Base-by-base conservation (phyloP, 2,888 invertebrate genomes). In the Muschampia plurimacula region DNA sequence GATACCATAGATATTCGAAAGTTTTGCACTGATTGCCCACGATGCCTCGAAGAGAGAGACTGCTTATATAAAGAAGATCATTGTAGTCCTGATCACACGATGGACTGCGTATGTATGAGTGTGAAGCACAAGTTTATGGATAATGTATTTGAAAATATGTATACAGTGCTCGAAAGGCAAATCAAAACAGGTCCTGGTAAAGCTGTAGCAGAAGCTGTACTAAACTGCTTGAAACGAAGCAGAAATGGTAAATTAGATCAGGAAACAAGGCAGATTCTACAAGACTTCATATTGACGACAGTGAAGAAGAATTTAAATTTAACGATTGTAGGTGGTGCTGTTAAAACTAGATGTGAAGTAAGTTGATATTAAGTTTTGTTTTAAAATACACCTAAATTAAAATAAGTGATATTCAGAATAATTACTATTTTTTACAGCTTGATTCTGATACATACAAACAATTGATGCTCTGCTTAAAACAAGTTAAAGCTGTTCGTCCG, bases 131-230 rank as follows among this genome's bases (percentile, higher is more conserved):
- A 86, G 73, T 91, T 94, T 69, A 76, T 93, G 28, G 88, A 90
- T 73, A 94, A 94, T 75, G 89, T 94, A 0, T 91, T 94, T 69
- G 93, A 93, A 67, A 93, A 93, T 71, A 93, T 93, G 93, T 89
- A 89, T 71, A 89, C 88, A 0, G 84, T 91, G 7, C 78, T 93
- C 59, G 91, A 89, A 68, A 87, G 82, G 72, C 82, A 91, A 77
- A 77, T 81, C 2, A 85, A 85, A 60, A 86, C 86, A 2, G 76
- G 77, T 1, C 75, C 84, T 0, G 93, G 93, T 0, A 90, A 89
- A 80, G 83, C 84, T 8, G 79, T 93, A 1, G 92, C 90, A 0
- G 86, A 89, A 22, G 77, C 82, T 22, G 82, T 93, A 6, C 67
- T 92, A 7, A 76, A 80, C 12, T 87, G 89, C 72, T 79, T 94